phyloP scores from a whole-genome alignment of 2,888 invertebrate genomes.

The Dioctria linearis region DNA sequence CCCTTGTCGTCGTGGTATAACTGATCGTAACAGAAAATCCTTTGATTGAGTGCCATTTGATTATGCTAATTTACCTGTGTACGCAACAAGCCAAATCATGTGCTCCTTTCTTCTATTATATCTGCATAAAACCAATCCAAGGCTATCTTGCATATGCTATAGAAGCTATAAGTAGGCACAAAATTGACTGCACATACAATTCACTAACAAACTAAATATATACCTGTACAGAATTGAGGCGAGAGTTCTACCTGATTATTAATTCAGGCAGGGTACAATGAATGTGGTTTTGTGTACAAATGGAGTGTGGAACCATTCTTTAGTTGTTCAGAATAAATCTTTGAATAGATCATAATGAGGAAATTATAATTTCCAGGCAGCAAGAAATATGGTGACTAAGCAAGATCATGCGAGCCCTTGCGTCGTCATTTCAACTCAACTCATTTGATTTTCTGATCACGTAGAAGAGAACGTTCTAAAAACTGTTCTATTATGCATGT shows the following conservation, averaged over 20 bases:
- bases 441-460: background rate
- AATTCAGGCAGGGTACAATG: constrained; percentile 9
- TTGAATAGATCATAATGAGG: constrained; percentile 41
- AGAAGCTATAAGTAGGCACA: background rate
- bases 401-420: background rate
- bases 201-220: no score
- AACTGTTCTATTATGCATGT: background rate
- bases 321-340: constrained; percentile 38
- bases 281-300: constrained; percentile 20
- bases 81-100: background rate
- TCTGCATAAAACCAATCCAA: background rate
- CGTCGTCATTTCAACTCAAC: background rate
- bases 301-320: constrained; percentile 26
- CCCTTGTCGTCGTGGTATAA: constrained; percentile 1
- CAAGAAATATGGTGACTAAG: constrained; percentile 4
- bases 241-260: constrained; percentile 5
- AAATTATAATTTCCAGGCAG: constrained; percentile 32
- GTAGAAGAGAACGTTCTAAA: background rate
- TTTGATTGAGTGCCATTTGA: constrained; percentile 45
- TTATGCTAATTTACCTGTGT: constrained; percentile 41
- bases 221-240: background rate
- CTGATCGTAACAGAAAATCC: constrained; percentile 39
- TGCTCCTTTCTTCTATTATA: constrained; percentile 28
- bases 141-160: background rate
- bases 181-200: no score